Evolutionary conservation across 1,140 invertebrate genomes (phyloP).

Genomic region (Augochlora pura): DNA sequence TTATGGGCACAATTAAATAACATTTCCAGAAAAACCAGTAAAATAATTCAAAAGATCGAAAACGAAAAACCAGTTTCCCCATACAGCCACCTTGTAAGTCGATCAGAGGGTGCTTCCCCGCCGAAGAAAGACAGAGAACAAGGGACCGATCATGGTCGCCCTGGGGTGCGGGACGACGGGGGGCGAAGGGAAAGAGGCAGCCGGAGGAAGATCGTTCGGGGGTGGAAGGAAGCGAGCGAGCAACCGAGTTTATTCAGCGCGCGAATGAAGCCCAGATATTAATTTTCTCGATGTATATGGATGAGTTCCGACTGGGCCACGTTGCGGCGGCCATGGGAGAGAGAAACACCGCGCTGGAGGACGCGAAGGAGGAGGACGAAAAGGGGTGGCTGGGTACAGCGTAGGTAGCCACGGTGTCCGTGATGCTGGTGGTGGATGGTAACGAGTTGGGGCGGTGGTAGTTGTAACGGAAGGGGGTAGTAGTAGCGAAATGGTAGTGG

Average conservation of each 20-base stretch:
- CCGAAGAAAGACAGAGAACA: conserved; percentile 5
- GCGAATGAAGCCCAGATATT: conserved; percentile 75
- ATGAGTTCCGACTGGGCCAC: conserved; percentile 74
- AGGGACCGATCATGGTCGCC: conserved; percentile 29
- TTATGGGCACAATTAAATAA: no score
- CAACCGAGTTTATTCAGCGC: conserved; percentile 75
- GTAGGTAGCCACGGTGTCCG: background rate
- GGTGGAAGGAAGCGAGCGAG: conserved; percentile 34
- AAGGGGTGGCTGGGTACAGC: conserved; percentile 1
- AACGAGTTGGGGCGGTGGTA: no score
- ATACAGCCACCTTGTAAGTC: no score
- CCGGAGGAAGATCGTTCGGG: background rate
- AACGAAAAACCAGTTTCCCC: no score
- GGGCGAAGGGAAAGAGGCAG: conserved; percentile 37
- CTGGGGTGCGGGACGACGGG: conserved; percentile 1
- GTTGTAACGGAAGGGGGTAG: no score
- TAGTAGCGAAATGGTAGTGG: no score
- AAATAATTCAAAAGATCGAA: no score
- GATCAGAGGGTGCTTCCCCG: background rate
- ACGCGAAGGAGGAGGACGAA: conserved; percentile 15
- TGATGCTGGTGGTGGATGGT: background rate
- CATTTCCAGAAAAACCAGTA: no score
- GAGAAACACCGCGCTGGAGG: conserved; percentile 19
- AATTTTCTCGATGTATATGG: conserved; percentile 80
- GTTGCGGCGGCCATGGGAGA: conserved; percentile 18